Percentiles rank a stretch among this genome's conserved stretches.
Evolutionary conservation across 37 sponge, comb jelly and placozoan genomes (phyloP).

Genomic region (Geodia barretti): DNA sequence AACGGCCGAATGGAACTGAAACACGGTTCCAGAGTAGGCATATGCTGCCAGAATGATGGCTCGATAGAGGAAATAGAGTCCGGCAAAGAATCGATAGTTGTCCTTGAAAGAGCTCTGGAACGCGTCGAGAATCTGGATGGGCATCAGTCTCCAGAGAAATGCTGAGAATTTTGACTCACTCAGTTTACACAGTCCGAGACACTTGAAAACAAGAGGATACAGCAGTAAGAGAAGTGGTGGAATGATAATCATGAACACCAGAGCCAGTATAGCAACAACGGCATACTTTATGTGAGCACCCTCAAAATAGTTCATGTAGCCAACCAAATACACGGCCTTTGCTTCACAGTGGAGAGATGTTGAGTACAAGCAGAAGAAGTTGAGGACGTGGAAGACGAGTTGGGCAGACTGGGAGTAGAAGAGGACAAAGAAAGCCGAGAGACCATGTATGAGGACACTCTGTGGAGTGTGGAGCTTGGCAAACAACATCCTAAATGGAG

Average conservation of each 20-base stretch:
- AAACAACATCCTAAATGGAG: not conserved
- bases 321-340: not conserved
- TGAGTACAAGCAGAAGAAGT: not conserved
- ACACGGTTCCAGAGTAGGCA: not conserved
- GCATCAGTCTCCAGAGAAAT: not conserved
- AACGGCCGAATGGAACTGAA: not conserved
- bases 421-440: slow-evolving; percentile 1
- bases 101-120: slow-evolving; percentile 4
- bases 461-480: not conserved
- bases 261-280: not conserved
- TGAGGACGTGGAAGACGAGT: not conserved
- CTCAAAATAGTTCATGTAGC: not conserved
- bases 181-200: not conserved
- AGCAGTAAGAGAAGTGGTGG: not conserved
- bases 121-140: not conserved
- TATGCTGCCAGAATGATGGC: not conserved
- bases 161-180: not conserved
- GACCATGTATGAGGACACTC: not conserved
- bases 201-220: not conserved
- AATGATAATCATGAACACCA: not conserved
- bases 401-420: not conserved
- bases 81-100: not conserved
- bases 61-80: slow-evolving; percentile 1
- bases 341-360: not conserved
- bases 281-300: not conserved